Conservation (phyloP, 2,113 vertebrate species). For the Sphyrna mokarran region DNA sequence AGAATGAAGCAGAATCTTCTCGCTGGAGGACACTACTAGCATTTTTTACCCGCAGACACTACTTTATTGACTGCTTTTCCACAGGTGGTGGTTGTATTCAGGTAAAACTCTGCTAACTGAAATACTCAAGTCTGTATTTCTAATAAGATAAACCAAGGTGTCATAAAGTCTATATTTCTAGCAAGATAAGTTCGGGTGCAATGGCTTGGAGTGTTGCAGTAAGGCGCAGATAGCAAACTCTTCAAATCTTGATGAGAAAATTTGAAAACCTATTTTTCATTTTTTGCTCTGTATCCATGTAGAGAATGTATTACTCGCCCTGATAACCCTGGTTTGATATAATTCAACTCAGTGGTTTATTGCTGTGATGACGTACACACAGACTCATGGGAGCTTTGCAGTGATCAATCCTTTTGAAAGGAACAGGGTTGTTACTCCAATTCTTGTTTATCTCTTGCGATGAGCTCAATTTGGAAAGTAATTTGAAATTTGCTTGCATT, state of each 20-base stretch:
- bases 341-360: not conserved
- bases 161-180: not conserved
- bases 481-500: not conserved
- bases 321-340: not conserved
- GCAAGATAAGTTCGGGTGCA: not conserved
- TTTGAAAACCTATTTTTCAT: too few relatives aligned
- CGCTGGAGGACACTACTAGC: constrained; percentile 90
- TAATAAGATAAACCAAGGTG: not conserved
- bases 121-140: not conserved
- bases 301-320: too few relatives aligned
- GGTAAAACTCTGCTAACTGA: constrained; percentile 68
- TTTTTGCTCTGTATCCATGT: not conserved
- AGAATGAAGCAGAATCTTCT: constrained; percentile 66
- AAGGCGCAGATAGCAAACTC: not conserved
- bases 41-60: constrained; percentile 86
- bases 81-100: constrained; percentile 73
- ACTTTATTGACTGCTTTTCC: constrained; percentile 91
- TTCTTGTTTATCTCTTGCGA: not conserved
- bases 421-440: not conserved
- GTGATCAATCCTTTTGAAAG: too few relatives aligned
- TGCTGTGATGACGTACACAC: not conserved
- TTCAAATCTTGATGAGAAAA: not conserved
- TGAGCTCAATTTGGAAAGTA: not conserved
- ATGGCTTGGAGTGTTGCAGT: not conserved
- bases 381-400: not conserved